phyloP scores from a whole-genome alignment of 2,797 vertebrate species.

The Schizopygopsis malacanthus region DNA sequence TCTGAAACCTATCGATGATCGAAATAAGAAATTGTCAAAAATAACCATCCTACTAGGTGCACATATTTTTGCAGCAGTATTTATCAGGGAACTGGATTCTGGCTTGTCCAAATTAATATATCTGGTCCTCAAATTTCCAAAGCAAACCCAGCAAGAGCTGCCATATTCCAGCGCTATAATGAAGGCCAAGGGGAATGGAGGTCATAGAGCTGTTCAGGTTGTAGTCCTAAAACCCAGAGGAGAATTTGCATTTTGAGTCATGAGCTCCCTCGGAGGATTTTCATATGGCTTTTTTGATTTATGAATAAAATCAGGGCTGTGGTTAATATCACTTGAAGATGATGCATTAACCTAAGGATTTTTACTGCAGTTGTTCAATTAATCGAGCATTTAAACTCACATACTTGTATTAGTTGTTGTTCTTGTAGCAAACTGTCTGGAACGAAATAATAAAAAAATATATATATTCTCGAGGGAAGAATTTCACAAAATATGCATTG shows the following conservation, averaged over 20 bases:
- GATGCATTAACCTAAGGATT: background rate
- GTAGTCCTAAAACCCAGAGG: conserved; percentile 21
- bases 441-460: background rate
- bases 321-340: background rate
- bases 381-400: background rate
- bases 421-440: background rate
- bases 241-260: conserved; percentile 6
- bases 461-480: background rate
- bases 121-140: conserved; percentile 46
- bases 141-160: conserved; percentile 45
- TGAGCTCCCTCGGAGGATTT: background rate
- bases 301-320: background rate
- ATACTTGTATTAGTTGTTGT: background rate
- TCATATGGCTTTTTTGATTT: background rate
- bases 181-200: conserved; percentile 39
- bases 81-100: conserved; percentile 20
- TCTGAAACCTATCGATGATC: too few relatives aligned
- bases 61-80: background rate
- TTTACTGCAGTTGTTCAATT: background rate
- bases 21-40: too few relatives aligned
- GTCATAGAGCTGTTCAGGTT: conserved; percentile 23
- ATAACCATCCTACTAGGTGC: too few relatives aligned
- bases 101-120: conserved; percentile 42
- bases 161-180: conserved; percentile 46
- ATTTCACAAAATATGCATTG: background rate